Base-by-base conservation (phyloP, 2,888 invertebrate genomes). In the Orgyia antiqua region DNA sequence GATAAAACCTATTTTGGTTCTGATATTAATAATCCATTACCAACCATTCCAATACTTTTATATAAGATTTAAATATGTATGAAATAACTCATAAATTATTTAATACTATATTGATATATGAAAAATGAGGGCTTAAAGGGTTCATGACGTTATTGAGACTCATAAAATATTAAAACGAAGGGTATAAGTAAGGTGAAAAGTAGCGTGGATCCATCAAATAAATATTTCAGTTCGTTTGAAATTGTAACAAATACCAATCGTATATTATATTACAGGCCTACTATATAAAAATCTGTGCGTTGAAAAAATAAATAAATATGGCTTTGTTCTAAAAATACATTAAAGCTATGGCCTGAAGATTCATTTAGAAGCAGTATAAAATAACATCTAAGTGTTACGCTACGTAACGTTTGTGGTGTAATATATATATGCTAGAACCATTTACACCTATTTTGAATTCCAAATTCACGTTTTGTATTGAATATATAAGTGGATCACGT, bases 401-500 rank as follows among this genome's bases (percentile, higher is more conserved):
- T 3, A 4, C 18, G 18, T 2, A 6, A 4, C 8, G 4, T 6
- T 18, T 8, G 4, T 18, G 6, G 6, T 18, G 4, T 18, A 18
- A 18, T 18, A 18, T 8, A 18, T 4, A 8, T 3, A 4, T 18
- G 18, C 2, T 32, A 27, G 19, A 27, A 39, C 18, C 29, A 27
- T 49, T 40, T 12, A 24, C 23, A 32, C 30, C 10, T 29, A 9
- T 26, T 43, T 44, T 38, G 39, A 49, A 51, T 58, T n/a, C 45
- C 43, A 51, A 49, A 55, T 15, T 23, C 6, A 57, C 29, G 31
- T 31, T 30, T 34, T 36, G 45, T 36, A 47, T 51, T 49, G 56
- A 60, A 62, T 57, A 44, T 39, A 31, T 37, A 52, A 61, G 37
- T 30, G 33, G 43, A 49, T 60, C 66, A 68, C 67, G 66, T 59